Evolutionary conservation across 1,140 invertebrate genomes (phyloP).

Genomic region (Protaetia brevitarsis): DNA sequence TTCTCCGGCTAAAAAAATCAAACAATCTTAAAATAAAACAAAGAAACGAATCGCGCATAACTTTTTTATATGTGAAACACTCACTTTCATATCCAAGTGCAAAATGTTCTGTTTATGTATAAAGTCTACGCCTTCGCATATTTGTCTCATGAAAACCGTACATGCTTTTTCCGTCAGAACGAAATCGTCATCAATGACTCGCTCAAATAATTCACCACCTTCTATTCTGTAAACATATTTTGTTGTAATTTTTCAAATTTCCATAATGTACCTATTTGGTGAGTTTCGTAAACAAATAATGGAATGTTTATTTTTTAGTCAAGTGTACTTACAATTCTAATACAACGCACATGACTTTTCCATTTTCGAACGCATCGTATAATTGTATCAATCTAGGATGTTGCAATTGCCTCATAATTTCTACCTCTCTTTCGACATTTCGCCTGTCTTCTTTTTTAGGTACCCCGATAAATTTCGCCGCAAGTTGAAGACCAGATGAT

Average conservation of each 20-base stretch:
- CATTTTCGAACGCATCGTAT: conserved; percentile 92
- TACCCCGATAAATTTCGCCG: conserved; percentile 90
- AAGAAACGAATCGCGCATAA: neutral
- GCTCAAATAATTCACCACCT: conserved; percentile 96
- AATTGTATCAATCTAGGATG: conserved; percentile 93
- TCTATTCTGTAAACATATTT: conserved; percentile 72
- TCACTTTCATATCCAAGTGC: conserved; percentile 95
- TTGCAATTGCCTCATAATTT: conserved; percentile 91
- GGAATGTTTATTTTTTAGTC: too few species aligned
- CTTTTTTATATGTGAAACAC: conserved; percentile 15
- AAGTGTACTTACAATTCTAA: conserved; percentile 85
- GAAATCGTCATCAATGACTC: conserved; percentile 97
- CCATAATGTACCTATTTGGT: too few species aligned
- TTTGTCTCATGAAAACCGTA: conserved; percentile 94
- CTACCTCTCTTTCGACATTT: conserved; percentile 92
- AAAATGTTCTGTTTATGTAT: conserved; percentile 93
- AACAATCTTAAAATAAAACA: conserved; percentile 2
- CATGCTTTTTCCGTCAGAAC: conserved; percentile 93
- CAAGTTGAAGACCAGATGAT: conserved; percentile 72
- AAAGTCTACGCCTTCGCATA: conserved; percentile 94
- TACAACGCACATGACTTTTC: conserved; percentile 90
- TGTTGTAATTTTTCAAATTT: neutral
- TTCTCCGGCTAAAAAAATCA: conserved; percentile 82
- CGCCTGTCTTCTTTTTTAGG: conserved; percentile 80
- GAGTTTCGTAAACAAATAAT: too few species aligned